Evolutionary conservation across 2,797 vertebrate genomes (phyloP), one percentile per base, ranked within the genome.

Genomic region (Sebastes flavidus): DNA sequence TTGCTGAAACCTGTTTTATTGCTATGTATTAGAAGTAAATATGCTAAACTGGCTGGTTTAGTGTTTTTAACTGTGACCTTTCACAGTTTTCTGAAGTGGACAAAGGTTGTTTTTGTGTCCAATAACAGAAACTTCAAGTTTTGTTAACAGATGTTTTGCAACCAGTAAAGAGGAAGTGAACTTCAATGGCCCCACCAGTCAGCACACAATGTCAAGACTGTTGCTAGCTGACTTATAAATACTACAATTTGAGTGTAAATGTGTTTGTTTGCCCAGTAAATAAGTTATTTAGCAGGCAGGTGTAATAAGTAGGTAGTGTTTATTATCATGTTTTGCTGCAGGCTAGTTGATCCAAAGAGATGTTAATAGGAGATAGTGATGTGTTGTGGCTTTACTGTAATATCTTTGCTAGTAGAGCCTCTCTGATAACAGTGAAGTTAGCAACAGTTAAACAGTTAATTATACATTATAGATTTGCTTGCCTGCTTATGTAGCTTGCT

Each of bases 331-430:
- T 74, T 46, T 74, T 24, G 83, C 87, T 76, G 82, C 80, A 79
- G 84, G 88, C 87, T 85, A 62, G 69, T 77, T 73, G 68, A 66
- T 88, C 59, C 29, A 75, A 20, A 83, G 73, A 67, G 60, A 38
- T 84, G 83, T 69, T 76, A 73, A 83, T 62, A 66, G 29, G 29
- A 75, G 78, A 74, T 27, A 67, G 59, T 86, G 87, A 85, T 93
- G 92, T 90, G 90, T 79, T 87, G 81, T 83, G 78, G 78, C 72
- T 91, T 66, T 38, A 60, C 86, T 94, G 92, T 92, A 90, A 92
- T 78, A 42, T 80, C 88, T 77, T 25, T 72, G 75, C 63, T 56
- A 9, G 4, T 36, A 14, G 29, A 69, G 32, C 56, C 49, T 36
- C 49, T 32, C 24, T 46, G 75, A 68, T 81, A 75, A 84, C 69